Conservation (phyloP, 1,140 invertebrate species). For the fruit fly (Drosophila melanogaster) region Release_6_plus_ISO1_MT NT_037436.4:333001-333500, state of each 20-base stretch:
- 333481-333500: constrained; percentile 61
- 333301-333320: neutral
- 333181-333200: constrained; percentile 29
- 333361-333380: neutral
- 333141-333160: neutral
- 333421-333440: constrained; percentile 60
- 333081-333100: constrained; percentile 48
- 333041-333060: constrained; percentile 38
- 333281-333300: neutral
- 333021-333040: constrained; percentile 5
- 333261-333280: neutral
- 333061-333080: constrained; percentile 36
- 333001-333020: constrained; percentile 27
- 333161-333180: constrained; percentile 6
- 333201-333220: constrained; percentile 53
- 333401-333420: neutral
- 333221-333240: constrained; percentile 44
- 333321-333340: neutral
- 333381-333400: neutral
- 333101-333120: constrained; percentile 37
- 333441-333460: constrained; percentile 38
- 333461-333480: constrained; percentile 36
- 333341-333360: neutral
- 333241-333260: constrained; percentile 3
- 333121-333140: constrained; percentile 9